A percentile compares a stretch with the other conserved stretches of the same genome.
phyloP scores from a whole-genome alignment of 2,113 vertebrate species.

The Carassius gibelio region DNA sequence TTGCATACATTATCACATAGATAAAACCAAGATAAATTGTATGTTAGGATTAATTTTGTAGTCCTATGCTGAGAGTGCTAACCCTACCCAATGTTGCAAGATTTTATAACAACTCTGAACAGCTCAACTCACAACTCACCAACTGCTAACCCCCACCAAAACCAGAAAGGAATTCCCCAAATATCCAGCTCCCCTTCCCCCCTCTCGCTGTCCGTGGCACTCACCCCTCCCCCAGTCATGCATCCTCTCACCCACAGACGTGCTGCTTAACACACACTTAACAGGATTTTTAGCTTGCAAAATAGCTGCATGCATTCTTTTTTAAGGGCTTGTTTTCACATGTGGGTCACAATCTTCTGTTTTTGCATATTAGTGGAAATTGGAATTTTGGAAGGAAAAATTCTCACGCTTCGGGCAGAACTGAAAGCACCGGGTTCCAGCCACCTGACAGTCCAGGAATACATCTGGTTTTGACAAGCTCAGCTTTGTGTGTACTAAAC shows the following conservation, averaged over 20 bases:
- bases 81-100: neutral
- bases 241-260: neutral
- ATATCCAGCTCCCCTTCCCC: slow-evolving; percentile 31
- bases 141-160: slow-evolving; percentile 35
- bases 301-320: neutral
- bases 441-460: neutral
- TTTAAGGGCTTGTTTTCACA: neutral
- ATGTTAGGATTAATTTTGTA: neutral
- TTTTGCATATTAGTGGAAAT: neutral
- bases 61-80: neutral
- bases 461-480: neutral
- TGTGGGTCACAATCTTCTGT: neutral
- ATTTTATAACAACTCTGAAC: neutral
- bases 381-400: slow-evolving; percentile 1
- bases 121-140: neutral
- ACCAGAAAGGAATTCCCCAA: slow-evolving; percentile 52
- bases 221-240: neutral
- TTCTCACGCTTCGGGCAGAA: slow-evolving; percentile 13
- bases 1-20: neutral
- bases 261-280: neutral
- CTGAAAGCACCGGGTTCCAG: slow-evolving; percentile 7
- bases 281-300: slow-evolving; percentile 8
- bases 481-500: neutral
- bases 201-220: neutral
- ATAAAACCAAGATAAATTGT: neutral